These are phyloP conservation scores for Hydrozoanthus gracilis DNA, from an alignment of 92 coral and sea anemone species.

Conservation along the genomic window DNA sequence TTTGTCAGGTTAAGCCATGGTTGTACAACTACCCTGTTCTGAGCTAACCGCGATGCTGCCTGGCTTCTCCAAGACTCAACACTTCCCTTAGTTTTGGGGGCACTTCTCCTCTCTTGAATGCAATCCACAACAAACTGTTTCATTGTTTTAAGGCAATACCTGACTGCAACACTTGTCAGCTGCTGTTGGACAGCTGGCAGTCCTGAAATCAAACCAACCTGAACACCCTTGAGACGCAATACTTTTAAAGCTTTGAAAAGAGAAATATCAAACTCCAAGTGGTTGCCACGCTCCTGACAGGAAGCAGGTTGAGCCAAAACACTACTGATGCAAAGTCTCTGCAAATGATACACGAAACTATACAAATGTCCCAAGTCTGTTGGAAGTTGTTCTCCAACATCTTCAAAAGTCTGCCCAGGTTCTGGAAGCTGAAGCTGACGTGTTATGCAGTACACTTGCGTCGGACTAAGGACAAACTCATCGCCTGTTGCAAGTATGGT, in stretches of 20 bases:
- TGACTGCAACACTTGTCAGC: slow-evolving; percentile 72
- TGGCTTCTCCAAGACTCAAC: slow-evolving; percentile 92
- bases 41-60: slow-evolving; percentile 79
- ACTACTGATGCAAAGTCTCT: slow-evolving; percentile 74
- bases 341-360: slow-evolving; percentile 83
- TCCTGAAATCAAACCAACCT: slow-evolving; percentile 74
- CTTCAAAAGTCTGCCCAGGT: slow-evolving; percentile 67
- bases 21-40: slow-evolving; percentile 90
- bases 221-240: slow-evolving; percentile 84
- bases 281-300: slow-evolving; percentile 80
- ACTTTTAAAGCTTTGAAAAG: slow-evolving; percentile 83
- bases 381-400: slow-evolving; percentile 46
- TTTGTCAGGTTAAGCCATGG: slow-evolving; percentile 89
- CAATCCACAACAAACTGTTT: slow-evolving; percentile 87
- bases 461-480: slow-evolving; percentile 81
- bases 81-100: slow-evolving; percentile 66
- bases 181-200: slow-evolving; percentile 81
- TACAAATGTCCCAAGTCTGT: slow-evolving; percentile 88
- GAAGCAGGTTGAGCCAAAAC: slow-evolving; percentile 47
- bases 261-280: slow-evolving; percentile 93
- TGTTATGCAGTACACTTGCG: slow-evolving; percentile 91
- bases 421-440: slow-evolving; percentile 94
- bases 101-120: slow-evolving; percentile 74
- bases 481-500: slow-evolving; percentile 68
- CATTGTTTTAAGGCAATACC: slow-evolving; percentile 83